Evolutionary conservation across 2,113 vertebrate genomes (phyloP).

Genomic region (Silurus asotus): DNA sequence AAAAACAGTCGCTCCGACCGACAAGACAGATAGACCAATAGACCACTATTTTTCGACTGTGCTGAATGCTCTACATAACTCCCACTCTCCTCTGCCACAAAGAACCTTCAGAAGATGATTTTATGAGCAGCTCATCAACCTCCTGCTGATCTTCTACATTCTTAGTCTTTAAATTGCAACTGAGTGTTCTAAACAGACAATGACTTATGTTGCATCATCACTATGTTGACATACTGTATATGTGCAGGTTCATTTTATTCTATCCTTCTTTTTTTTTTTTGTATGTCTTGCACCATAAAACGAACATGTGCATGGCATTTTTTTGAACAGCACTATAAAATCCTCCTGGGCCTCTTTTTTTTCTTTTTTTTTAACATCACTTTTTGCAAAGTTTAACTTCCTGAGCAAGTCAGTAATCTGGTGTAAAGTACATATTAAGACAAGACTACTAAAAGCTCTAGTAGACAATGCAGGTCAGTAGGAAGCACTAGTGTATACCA

Average conservation of each 20-base stretch:
- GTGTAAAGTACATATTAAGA: not conserved
- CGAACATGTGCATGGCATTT: constrained; percentile 37
- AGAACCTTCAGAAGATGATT: not conserved
- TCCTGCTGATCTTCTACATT: not conserved
- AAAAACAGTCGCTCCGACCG: not conserved
- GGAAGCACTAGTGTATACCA: not conserved
- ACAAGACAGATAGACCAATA: constrained; percentile 1
- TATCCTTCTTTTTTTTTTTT: not conserved
- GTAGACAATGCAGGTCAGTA: not conserved
- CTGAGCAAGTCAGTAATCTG: constrained; percentile 29
- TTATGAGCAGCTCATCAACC: constrained; percentile 2
- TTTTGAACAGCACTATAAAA: constrained; percentile 35
- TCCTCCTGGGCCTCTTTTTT: constrained; percentile 20
- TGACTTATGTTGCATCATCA: not conserved
- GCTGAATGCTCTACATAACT: constrained; percentile 37
- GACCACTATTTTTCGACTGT: not conserved
- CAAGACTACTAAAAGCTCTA: not conserved
- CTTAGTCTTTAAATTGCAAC: constrained; percentile 1
- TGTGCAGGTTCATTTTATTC: not conserved
- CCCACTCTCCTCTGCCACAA: constrained; percentile 13
- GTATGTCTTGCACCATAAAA: constrained; percentile 4
- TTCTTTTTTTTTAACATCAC: constrained; percentile 38
- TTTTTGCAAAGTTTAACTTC: constrained; percentile 39
- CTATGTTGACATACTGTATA: not conserved
- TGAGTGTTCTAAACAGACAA: not conserved